Base-by-base conservation (phyloP, 2,113 vertebrate species). In the Ceratotherium simum region DNA sequence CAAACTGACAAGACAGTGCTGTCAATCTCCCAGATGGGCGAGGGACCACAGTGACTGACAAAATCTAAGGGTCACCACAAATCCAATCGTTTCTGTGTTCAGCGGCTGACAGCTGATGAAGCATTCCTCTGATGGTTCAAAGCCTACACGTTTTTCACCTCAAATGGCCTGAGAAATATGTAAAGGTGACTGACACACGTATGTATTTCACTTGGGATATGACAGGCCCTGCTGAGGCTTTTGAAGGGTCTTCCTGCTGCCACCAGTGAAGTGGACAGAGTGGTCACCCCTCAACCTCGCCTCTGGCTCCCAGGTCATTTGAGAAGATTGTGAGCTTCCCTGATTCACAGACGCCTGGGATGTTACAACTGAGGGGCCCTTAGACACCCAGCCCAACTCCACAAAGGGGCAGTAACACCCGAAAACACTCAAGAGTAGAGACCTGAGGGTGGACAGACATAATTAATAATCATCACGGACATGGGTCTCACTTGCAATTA, bases 21-120 rank as follows among this genome's bases (percentile, higher is more conserved):
- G 95, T 97, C 98, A 98, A 60, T 95, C 62, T 98, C 98, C 96
- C 90, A 97, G 90, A 97, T 5, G 94, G 96, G 92, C 60, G 96
- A 96, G 96, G 94, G 97, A 82, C 95, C 91, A 17, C 79, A 13
- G 21, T 86, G 97, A 98, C 96, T 97, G 98, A 94, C 98, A 98
- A 78, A 96, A 97, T 96, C 97, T 81, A 96, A 97, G 91, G 98
- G 98, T 98, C 98, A 98, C 97, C 69, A 81, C 25, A 33, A 95
- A 98, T 98, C 94, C 84, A 94, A 92, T 94, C 91, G 84, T 96
- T 84, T 95, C 92, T 3, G 69, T 4, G 73, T 69, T 94, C 54
- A 10, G 86, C 31, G 0, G 91, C 27, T 98, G 99, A 98, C 97
- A 98, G 98, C 96, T 97, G 93, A 83, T 89, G 78, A 97, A 85